A percentile compares a stretch with the other conserved stretches of the same genome.
phyloP scores from a whole-genome alignment of 2,797 vertebrate species.

The Notamacropus eugenii region DNA sequence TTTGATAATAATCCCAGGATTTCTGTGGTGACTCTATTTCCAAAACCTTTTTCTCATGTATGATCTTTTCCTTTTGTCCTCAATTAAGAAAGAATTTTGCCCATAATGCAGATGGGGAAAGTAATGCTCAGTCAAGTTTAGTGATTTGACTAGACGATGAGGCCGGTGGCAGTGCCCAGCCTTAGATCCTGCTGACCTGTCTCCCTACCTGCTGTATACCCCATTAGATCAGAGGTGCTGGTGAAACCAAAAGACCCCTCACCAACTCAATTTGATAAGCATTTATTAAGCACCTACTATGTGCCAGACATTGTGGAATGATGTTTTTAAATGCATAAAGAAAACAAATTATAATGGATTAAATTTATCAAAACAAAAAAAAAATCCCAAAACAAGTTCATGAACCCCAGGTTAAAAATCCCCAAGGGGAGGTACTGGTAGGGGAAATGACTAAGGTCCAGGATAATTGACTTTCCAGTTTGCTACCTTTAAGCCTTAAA shows the following conservation, averaged over 20 bases:
- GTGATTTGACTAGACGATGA: neutral
- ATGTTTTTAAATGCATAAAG: neutral
- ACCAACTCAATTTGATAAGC: neutral
- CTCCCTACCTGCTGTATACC: neutral
- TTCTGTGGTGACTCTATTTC: slow-evolving; percentile 18
- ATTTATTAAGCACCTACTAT: neutral
- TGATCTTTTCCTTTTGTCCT: neutral
- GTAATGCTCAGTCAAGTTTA: neutral
- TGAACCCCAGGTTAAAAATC: neutral
- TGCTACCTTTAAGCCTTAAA: neutral
- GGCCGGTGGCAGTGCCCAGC: neutral
- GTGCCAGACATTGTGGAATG: neutral
- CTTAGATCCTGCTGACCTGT: neutral
- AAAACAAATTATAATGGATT: neutral
- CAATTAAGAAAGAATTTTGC: neutral
- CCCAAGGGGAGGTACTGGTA: neutral
- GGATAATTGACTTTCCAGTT: neutral
- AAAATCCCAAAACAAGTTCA: neutral
- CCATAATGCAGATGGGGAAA: neutral
- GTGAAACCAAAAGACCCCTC: neutral
- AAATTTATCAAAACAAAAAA: neutral
- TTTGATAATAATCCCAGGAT: neutral
- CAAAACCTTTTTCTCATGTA: neutral
- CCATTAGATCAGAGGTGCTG: neutral
- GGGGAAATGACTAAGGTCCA: neutral